These are phyloP conservation scores for Chauna torquata DNA, from an alignment of 2,113 vertebrate species.

Conservation along the genomic window DNA sequence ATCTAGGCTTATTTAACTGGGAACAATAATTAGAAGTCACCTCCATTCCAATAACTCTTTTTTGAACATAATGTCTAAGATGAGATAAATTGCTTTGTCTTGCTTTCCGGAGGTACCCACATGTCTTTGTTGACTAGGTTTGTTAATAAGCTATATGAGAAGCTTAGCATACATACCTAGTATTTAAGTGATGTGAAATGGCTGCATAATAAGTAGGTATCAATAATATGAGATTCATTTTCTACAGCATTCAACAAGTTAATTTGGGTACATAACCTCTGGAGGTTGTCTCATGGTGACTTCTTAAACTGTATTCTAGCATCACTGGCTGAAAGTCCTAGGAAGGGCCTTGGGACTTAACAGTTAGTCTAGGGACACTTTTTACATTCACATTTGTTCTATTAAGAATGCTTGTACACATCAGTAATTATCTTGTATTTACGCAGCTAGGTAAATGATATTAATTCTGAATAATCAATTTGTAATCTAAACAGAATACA, in stretches of 20 bases:
- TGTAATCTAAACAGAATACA: not conserved
- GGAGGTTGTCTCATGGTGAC: not conserved
- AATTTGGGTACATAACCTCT: not conserved
- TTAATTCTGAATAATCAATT: not conserved
- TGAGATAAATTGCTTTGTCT: not conserved
- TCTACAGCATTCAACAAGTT: not conserved
- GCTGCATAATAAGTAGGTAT: not conserved
- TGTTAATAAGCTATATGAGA: not conserved
- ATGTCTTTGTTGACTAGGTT: not conserved
- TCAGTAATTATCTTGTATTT: not conserved
- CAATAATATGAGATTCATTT: not conserved
- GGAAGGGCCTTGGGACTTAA: accelerated
- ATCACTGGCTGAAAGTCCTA: not conserved
- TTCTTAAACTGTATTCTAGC: not conserved
- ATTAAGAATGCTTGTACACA: not conserved
- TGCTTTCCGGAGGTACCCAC: not conserved
- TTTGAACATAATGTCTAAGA: not conserved
- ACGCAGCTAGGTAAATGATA: not conserved
- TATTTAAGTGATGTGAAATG: not conserved
- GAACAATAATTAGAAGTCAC: not conserved
- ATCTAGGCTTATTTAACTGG: not conserved
- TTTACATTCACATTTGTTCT: not conserved
- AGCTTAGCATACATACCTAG: not conserved
- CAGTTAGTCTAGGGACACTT: not conserved
- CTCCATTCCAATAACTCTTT: not conserved